Evolutionary conservation across 2,888 invertebrate genomes (phyloP).

Genomic region (Phanerotoma sp.): DNA sequence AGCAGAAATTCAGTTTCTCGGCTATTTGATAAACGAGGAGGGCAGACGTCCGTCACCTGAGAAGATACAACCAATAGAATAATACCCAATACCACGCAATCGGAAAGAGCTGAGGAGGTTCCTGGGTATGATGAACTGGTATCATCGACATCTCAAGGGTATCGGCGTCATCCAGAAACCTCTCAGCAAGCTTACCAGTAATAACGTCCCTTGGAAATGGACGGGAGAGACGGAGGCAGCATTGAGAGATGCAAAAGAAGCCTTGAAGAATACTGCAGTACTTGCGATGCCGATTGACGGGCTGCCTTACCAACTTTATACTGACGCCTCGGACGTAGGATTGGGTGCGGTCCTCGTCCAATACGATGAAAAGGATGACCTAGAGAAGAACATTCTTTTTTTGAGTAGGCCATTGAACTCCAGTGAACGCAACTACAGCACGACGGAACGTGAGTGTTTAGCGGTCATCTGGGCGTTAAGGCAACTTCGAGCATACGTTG

Average conservation of each 20-base stretch:
- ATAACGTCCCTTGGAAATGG: background rate
- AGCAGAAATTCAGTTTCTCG: too few relatives aligned
- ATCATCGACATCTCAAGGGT: constrained; percentile 9
- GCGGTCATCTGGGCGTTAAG: background rate
- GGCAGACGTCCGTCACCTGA: constrained; percentile 2
- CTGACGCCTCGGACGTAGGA: background rate
- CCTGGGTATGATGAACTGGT: constrained; percentile 10
- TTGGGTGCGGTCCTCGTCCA: background rate
- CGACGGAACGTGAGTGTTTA: background rate
- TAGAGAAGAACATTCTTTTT: background rate
- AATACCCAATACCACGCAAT: constrained; percentile 6
- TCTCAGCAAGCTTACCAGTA: background rate
- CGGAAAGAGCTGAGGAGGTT: constrained; percentile 7
- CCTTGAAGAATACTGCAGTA: background rate
- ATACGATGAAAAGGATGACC: background rate
- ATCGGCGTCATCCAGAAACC: background rate
- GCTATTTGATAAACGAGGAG: constrained; percentile 4
- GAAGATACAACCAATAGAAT: background rate
- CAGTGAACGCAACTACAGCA: background rate
- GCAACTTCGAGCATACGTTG: background rate
- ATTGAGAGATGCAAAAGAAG: background rate
- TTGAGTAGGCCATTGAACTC: background rate
- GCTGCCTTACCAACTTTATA: background rate
- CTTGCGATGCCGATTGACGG: background rate
- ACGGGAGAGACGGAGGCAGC: background rate